phyloP scores from a whole-genome alignment of 1,140 invertebrate genomes.

The Drosophila littoralis region DNA sequence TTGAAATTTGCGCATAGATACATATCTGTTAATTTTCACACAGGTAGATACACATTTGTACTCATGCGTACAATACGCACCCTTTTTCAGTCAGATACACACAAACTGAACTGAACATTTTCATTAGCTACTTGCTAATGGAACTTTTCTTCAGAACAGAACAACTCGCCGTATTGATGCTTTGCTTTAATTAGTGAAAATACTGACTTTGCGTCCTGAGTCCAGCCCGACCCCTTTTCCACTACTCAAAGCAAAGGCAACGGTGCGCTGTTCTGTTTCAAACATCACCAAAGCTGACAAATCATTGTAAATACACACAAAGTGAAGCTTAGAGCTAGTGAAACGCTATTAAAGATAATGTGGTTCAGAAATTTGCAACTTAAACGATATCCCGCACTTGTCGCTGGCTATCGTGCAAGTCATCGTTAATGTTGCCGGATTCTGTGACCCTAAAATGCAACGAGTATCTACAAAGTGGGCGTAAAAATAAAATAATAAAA shows the following conservation, averaged over 20 bases:
- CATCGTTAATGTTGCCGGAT: conserved; percentile 46
- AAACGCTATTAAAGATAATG: background rate
- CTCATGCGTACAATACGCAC: too few species aligned
- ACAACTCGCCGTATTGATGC: conserved; percentile 5
- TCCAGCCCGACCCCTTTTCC: conserved; percentile 16
- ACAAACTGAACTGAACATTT: background rate
- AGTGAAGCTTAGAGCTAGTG: conserved; percentile 7
- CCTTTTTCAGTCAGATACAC: background rate
- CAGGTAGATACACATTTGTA: too few species aligned
- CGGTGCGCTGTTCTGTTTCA: conserved; percentile 5
- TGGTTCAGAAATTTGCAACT: conserved; percentile 35
- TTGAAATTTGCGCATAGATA: background rate
- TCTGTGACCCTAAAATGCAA: conserved; percentile 21
- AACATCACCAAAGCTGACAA: background rate
- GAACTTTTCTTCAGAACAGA: background rate
- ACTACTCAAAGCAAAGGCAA: conserved; percentile 23
- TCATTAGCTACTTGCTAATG: too few species aligned
- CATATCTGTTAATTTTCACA: too few species aligned
- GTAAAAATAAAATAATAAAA: background rate
- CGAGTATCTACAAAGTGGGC: background rate
- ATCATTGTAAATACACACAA: background rate
- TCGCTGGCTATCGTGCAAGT: conserved; percentile 43
- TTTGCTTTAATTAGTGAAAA: conserved; percentile 31
- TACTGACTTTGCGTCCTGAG: background rate
- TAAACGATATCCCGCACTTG: conserved; percentile 45